Conservation (phyloP, 2,113 vertebrate genomes). For the Sander vitreus region DNA sequence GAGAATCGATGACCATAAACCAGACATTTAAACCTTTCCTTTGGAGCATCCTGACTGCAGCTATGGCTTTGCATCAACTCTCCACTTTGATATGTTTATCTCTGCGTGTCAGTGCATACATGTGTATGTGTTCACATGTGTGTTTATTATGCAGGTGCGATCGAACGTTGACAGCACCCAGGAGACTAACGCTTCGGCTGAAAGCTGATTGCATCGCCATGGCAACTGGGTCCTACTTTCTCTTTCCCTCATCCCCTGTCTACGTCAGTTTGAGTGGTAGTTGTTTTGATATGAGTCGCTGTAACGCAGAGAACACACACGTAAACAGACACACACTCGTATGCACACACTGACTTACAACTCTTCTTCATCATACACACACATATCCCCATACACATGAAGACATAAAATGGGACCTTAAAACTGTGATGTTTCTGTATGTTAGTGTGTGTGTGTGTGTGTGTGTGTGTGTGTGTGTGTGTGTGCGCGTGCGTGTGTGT, state of each 20-base stretch:
- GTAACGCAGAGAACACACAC: not conserved
- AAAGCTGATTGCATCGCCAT: slow-evolving; percentile 80
- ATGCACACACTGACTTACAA: not conserved
- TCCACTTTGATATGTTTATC: not conserved
- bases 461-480: not conserved
- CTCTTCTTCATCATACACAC: not conserved
- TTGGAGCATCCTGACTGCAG: not conserved
- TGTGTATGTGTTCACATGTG: slow-evolving; percentile 23
- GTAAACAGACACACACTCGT: not conserved
- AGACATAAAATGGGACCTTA: not conserved
- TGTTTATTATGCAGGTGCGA: slow-evolving; percentile 58
- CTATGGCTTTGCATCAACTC: not conserved
- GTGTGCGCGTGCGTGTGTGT: not conserved
- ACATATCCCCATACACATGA: not conserved
- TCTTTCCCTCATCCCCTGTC: slow-evolving; percentile 46
- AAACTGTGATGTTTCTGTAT: not conserved
- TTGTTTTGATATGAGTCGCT: slow-evolving; percentile 65
- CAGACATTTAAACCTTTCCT: not conserved
- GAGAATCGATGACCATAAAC: not conserved
- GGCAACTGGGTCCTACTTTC: slow-evolving; percentile 78
- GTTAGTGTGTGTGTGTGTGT: not conserved
- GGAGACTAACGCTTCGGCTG: slow-evolving; percentile 56
- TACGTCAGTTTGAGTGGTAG: slow-evolving; percentile 63
- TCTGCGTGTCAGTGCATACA: not conserved
- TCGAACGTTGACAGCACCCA: slow-evolving; percentile 52